Evolutionary conservation across 2,113 vertebrate species (phyloP), one percentile per base, ranked within the genome.

Genomic region (Barbus barbus): DNA sequence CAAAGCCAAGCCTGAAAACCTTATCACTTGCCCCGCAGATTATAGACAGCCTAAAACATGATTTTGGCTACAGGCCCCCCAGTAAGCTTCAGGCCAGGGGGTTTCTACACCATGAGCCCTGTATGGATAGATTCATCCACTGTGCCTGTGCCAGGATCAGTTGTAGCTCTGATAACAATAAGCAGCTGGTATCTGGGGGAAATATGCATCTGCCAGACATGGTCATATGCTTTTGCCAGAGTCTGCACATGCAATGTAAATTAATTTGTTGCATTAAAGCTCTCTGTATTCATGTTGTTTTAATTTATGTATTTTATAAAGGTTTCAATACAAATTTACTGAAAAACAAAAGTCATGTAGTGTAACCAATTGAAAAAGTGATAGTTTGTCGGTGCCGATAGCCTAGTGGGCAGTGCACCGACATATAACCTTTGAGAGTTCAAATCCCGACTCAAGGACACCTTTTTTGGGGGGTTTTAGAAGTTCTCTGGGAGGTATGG

Each of bases 1-100:
- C 82, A 92, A 92, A 91, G 91, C 90, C 84, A 85, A 86, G 90
- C 87, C 92, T 93, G 90, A 92, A 93, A 94, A 91, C 89, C 91
- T 94, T 93, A 92, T 91, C 91, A 89, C 92, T 92, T 93, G 92
- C 91, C 90, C 92, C 85, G 87, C 92, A 94, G 93, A 94, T 93
- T 92, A 93, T 86, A 88, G 88, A 86, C 87, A 86, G 90, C 90
- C 91, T 90, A 91, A 89, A 87, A 92, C 87, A 86, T 88, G 86
- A 90, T 92, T 82, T 91, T 90, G 89, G 90, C 91, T 91, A 78
- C 71, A 86, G 90, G 87, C 36, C 58, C 38, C 88, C 87, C 88
- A 90, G 76, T 91, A 91, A 92, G 88, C 86, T 90, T 80, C 74
- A 74, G 90, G 87, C 91, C 89, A 92, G 90, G 88, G 53, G 90